These are phyloP conservation scores for Harlomillsia oculata DNA, from an alignment of 1,140 invertebrate species.

Conservation along the genomic window DNA sequence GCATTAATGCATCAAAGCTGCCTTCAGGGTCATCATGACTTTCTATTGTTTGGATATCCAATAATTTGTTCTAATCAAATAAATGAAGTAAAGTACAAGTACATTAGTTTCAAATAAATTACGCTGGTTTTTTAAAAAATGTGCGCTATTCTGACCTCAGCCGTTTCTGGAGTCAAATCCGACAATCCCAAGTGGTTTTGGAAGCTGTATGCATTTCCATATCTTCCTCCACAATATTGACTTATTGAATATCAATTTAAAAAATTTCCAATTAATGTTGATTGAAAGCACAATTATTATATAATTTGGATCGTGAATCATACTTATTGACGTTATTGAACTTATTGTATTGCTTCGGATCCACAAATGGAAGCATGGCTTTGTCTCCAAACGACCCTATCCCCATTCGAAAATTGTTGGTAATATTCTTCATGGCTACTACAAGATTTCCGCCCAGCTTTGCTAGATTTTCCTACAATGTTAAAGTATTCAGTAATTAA, in stretches of 20 bases:
- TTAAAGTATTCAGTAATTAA: too few species aligned
- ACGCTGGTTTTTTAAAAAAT: conserved; percentile 2
- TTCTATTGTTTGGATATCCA: conserved; percentile 47
- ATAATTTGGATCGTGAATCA: background rate
- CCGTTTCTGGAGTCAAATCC: conserved; percentile 46
- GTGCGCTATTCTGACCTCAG: background rate
- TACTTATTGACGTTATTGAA: background rate
- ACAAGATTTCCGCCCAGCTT: conserved; percentile 46
- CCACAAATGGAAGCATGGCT: conserved; percentile 12
- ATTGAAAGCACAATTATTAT: background rate
- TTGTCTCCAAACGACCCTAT: conserved; percentile 70
- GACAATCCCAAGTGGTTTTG: conserved; percentile 56
- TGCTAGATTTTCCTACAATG: conserved; percentile 19
- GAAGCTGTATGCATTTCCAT: too few species aligned
- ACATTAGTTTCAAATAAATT: conserved; percentile 49
- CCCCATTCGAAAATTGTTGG: conserved; percentile 66
- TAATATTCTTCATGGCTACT: conserved; percentile 56
- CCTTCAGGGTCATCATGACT: conserved; percentile 66
- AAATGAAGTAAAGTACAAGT: conserved; percentile 32
- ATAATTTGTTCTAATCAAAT: conserved; percentile 17
- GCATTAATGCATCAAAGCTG: conserved; percentile 68
- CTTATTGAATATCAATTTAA: conserved; percentile 4
- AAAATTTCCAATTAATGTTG: conserved; percentile 28
- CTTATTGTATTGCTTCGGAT: conserved; percentile 18
- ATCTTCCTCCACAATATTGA: conserved; percentile 43